Conservation (phyloP, 1,140 invertebrate species). For the Marisa cornuarietis region DNA sequence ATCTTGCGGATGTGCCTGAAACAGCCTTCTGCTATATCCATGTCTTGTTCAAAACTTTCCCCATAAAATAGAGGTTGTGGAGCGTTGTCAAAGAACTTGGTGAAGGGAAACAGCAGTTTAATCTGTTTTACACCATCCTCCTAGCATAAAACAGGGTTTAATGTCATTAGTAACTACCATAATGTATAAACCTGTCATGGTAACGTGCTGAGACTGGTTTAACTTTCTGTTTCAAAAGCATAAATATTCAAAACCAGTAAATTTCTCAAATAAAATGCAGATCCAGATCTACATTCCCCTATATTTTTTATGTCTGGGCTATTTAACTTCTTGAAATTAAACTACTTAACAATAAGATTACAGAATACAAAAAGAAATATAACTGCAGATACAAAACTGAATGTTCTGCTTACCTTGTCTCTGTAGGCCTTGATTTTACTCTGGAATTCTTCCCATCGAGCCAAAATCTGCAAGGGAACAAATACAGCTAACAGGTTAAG, state of each 20-base stretch:
- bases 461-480: constrained; percentile 78
- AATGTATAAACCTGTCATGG: too few relatives aligned
- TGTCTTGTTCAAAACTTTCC: constrained; percentile 82
- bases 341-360: too few relatives aligned
- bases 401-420: constrained; percentile 42
- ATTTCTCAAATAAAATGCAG: too few relatives aligned
- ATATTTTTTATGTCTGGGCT: too few relatives aligned
- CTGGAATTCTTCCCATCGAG: constrained; percentile 91
- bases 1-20: constrained; percentile 96
- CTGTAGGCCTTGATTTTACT: constrained; percentile 71
- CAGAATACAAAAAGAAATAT: too few relatives aligned
- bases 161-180: too few relatives aligned
- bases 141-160: constrained; percentile 29
- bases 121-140: constrained; percentile 51
- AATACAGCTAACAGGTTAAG: not conserved
- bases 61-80: constrained; percentile 92
- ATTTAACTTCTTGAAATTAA: too few relatives aligned
- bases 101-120: constrained; percentile 85
- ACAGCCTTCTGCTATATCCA: constrained; percentile 92
- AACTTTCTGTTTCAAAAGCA: too few relatives aligned
- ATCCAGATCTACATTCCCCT: too few relatives aligned
- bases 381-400: too few relatives aligned
- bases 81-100: constrained; percentile 74
- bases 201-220: too few relatives aligned
- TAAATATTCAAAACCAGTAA: too few relatives aligned